A percentile compares a stretch with the other conserved stretches of the same genome.
Conservation (phyloP, 1,140 invertebrate species). For the Battus philenor region DNA sequence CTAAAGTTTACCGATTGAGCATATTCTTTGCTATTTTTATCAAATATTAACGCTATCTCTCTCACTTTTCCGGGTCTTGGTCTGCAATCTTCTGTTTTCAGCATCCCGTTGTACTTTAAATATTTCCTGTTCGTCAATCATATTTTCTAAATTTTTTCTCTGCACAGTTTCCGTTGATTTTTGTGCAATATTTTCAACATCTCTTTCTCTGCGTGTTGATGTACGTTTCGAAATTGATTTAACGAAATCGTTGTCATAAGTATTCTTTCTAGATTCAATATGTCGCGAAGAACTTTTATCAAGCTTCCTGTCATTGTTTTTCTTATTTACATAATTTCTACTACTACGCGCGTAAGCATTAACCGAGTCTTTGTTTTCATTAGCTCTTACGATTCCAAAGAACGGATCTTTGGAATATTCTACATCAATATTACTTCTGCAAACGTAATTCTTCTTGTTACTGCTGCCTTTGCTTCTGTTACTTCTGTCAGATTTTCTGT, state of each 20-base stretch:
- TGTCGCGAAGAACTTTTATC: constrained; percentile 46
- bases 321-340: constrained; percentile 38
- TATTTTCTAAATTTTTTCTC: constrained; percentile 32
- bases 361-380: constrained; percentile 27
- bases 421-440: constrained; percentile 55
- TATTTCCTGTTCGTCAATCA: constrained; percentile 32
- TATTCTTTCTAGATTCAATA: constrained; percentile 37
- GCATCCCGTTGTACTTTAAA: constrained; percentile 23
- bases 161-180: constrained; percentile 12
- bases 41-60: constrained; percentile 64
- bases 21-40: constrained; percentile 44
- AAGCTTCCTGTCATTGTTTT: constrained; percentile 42
- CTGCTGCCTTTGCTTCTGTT: constrained; percentile 31
- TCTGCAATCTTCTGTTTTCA: constrained; percentile 35
- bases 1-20: constrained; percentile 31
- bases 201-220: constrained; percentile 32
- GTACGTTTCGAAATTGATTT: constrained; percentile 27
- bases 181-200: constrained; percentile 26
- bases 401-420: constrained; percentile 60
- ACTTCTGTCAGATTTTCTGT: constrained; percentile 59
- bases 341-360: constrained; percentile 21
- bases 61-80: constrained; percentile 64
- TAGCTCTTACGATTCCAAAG: constrained; percentile 45
- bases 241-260: constrained; percentile 29
- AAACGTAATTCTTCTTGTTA: constrained; percentile 37